Percentiles rank a stretch among this genome's conserved stretches.
Conservation (phyloP, 1,140 invertebrate species). For the Archivesica marissinica region DNA sequence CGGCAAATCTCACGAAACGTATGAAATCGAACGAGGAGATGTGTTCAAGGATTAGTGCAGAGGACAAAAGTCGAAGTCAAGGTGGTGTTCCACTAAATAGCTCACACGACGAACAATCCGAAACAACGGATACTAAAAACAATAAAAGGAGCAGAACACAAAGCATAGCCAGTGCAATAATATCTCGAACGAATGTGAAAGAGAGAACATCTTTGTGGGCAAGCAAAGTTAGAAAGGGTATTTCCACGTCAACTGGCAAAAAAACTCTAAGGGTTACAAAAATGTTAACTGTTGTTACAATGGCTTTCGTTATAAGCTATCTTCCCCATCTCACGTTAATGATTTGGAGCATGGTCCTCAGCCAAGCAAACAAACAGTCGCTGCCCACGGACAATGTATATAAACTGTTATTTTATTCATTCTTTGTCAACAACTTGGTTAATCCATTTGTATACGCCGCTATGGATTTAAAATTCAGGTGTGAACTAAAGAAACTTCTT, state of each 20-base stretch:
- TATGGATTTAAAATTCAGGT: conserved; percentile 53
- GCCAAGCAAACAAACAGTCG: neutral
- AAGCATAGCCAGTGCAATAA: neutral
- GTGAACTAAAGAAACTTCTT: conserved; percentile 25
- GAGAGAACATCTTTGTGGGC: conserved; percentile 32
- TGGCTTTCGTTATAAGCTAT: conserved; percentile 52
- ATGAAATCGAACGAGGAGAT: conserved; percentile 24
- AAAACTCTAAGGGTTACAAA: conserved; percentile 52
- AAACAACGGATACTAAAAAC: too few relatives aligned
- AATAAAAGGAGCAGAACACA: too few relatives aligned
- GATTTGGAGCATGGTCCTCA: conserved; percentile 50
- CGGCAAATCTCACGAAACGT: conserved; percentile 15
- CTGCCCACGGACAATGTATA: conserved; percentile 49
- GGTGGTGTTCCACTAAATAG: neutral
- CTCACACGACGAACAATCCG: too few relatives aligned
- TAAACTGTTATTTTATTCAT: conserved; percentile 50
- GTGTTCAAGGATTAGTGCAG: neutral
- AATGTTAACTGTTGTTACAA: conserved; percentile 54
- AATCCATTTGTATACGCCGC: conserved; percentile 57
- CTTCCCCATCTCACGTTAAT: conserved; percentile 27
- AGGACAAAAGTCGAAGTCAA: neutral
- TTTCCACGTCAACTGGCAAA: conserved; percentile 29
- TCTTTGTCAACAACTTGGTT: conserved; percentile 49
- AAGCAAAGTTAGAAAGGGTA: conserved; percentile 8
- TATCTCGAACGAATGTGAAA: neutral